These are phyloP conservation scores for Exephanes ischioxanthus DNA, from an alignment of 2,888 invertebrate genomes.

Conservation along the genomic window DNA sequence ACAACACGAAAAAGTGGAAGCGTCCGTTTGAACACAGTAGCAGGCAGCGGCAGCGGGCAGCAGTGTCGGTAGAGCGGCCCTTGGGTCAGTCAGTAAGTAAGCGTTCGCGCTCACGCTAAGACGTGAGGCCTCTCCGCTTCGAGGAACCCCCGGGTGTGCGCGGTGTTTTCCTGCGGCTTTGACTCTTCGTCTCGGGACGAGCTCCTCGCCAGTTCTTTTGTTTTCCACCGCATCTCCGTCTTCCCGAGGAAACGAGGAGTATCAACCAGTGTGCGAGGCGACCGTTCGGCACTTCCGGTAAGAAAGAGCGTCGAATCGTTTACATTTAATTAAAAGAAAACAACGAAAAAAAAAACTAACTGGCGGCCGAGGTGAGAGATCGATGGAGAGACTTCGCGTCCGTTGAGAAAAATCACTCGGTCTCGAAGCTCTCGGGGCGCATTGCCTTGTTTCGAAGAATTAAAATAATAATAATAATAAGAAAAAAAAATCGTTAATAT, in stretches of 20 bases:
- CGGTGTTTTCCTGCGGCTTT: constrained; percentile 14
- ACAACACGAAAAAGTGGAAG: constrained; percentile 75
- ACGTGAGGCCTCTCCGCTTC: constrained; percentile 71
- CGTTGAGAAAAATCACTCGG: constrained; percentile 29
- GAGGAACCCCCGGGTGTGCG: constrained; percentile 40
- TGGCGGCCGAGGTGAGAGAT: constrained; percentile 15
- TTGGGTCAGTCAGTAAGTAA: constrained; percentile 80
- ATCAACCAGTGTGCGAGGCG: not conserved
- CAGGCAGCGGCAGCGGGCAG: constrained; percentile 23
- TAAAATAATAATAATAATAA: no score
- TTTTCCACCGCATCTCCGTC: not conserved
- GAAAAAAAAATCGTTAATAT: not conserved
- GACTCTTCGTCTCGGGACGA: not conserved
- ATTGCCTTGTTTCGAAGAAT: not conserved
- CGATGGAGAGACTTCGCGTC: constrained; percentile 37
- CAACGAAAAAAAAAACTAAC: not conserved
- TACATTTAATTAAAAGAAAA: constrained; percentile 1
- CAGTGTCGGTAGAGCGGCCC: constrained; percentile 54
- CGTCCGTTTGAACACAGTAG: constrained; percentile 72
- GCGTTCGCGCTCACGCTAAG: constrained; percentile 83
- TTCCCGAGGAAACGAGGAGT: not conserved
- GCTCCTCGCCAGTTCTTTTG: not conserved
- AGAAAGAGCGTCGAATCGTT: constrained; percentile 19
- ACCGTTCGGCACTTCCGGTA: constrained; percentile 6
- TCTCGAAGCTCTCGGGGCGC: not conserved